Evolutionary conservation across 2,113 vertebrate genomes (phyloP), one percentile per base, ranked within the genome.

Genomic region (mouse (Mus musculus)): DNA sequence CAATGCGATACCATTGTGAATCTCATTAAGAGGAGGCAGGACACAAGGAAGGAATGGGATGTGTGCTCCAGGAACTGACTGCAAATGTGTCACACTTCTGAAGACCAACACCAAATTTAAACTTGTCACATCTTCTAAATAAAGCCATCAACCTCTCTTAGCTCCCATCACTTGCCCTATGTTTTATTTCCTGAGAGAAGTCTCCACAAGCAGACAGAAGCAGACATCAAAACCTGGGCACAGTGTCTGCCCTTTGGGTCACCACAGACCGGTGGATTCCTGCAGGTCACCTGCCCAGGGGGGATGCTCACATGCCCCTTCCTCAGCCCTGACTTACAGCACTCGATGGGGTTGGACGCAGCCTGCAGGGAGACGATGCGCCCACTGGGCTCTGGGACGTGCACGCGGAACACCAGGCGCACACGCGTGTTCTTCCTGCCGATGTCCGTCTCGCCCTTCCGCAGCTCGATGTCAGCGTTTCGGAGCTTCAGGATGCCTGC

Each of bases 371-470:
- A 99, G 39, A 99, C 81, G 42, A 99, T 97, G 91, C 99, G 99
- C 56, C 99, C 99, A 2, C 98, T 99, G 75, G 99, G 95, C 98
- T 99, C 99, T 0, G 99, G 99, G 93, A 99, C 98, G 97, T 99
- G 99, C 14, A 99, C 99, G 0, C 99, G 99, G 93, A 99, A 99
- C 63, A 99, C 99, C 0, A 99, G 98, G 0, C 99, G 99, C 22
- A 99, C 99, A 0, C 99, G 99, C 0, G 99, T 99, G 98, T 99
- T 99, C 98, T 99, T 99, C 85, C 99, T 98, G 2, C 99, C 99
- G 0, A 99, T 99, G 98, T 99, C 99, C 0, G 99, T 99, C 98
- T 99, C 99, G 2, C 99, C 99, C 97, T 99, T 99, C 93, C 99
- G 99, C 97, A 99, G 98, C 98, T 99, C 99, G 0, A 99, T 99